Conservation (phyloP, 2,888 invertebrate species). For the Saturnia pavonia region DNA sequence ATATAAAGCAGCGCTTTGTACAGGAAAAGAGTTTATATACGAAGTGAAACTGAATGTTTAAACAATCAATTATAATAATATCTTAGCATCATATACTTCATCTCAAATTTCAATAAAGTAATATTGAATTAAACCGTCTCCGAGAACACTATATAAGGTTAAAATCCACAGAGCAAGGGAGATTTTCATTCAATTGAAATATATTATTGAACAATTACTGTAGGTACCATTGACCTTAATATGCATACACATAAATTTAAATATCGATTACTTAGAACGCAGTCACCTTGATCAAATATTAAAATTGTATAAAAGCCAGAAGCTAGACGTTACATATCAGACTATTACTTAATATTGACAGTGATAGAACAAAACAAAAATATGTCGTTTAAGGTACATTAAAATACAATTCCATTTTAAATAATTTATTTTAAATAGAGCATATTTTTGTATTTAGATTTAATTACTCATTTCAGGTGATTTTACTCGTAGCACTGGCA, state of each 20-base stretch:
- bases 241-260: background rate
- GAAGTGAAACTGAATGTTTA: background rate
- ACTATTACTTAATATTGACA: slow-evolving; percentile 28
- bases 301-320: slow-evolving; percentile 48
- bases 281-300: slow-evolving; percentile 37
- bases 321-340: slow-evolving; percentile 39
- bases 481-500: slow-evolving; percentile 26
- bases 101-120: background rate
- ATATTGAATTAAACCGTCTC: background rate
- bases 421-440: background rate
- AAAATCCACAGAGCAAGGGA: background rate
- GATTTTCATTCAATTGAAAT: background rate
- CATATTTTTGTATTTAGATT: background rate
- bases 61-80: too few species aligned
- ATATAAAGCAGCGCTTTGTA: too few species aligned
- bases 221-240: background rate
- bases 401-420: background rate
- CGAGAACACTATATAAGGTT: background rate
- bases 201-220: too few species aligned
- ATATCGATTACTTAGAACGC: background rate
- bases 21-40: background rate
- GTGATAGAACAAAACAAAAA: slow-evolving; percentile 26
- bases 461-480: slow-evolving; percentile 21
- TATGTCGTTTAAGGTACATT: slow-evolving; percentile 44
- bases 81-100: background rate